These are phyloP conservation scores for Rhopilema esculentum DNA, from an alignment of 30 jellyfish, hydroid and myxozoan genomes.

Conservation along the genomic window DNA sequence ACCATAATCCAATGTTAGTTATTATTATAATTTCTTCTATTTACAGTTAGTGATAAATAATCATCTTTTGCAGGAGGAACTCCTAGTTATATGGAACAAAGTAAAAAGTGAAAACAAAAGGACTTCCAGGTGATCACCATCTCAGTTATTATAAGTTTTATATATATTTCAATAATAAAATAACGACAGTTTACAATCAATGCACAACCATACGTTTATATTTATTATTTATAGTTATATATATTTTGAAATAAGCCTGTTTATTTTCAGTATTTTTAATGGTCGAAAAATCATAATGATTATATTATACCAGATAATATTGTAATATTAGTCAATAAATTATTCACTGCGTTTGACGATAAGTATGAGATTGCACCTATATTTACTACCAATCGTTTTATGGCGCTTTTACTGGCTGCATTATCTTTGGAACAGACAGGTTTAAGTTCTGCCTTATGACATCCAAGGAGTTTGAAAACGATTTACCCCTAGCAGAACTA, in stretches of 20 bases:
- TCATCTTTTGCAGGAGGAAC: constrained; percentile 46
- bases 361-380: not conserved
- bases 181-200: not conserved
- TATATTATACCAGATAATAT: not conserved
- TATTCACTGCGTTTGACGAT: not conserved
- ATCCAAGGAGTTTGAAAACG: too few relatives aligned
- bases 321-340: too few relatives aligned
- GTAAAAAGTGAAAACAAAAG: constrained; percentile 44
- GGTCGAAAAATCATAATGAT: not conserved
- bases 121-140: constrained; percentile 51
- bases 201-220: constrained; percentile 15
- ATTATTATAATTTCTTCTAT: not conserved
- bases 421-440: too few relatives aligned
- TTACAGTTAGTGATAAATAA: not conserved
- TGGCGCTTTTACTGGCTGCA: too few relatives aligned
- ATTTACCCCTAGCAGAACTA: too few relatives aligned
- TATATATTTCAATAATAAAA: not conserved
- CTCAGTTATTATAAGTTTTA: not conserved
- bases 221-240: constrained; percentile 5
- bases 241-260: not conserved
- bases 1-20: not conserved
- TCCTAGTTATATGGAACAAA: constrained; percentile 46
- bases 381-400: too few relatives aligned
- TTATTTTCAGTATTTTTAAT: not conserved
- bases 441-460: too few relatives aligned